phyloP scores from a whole-genome alignment of 2,888 invertebrate species.

The Abscondita cerata region DNA sequence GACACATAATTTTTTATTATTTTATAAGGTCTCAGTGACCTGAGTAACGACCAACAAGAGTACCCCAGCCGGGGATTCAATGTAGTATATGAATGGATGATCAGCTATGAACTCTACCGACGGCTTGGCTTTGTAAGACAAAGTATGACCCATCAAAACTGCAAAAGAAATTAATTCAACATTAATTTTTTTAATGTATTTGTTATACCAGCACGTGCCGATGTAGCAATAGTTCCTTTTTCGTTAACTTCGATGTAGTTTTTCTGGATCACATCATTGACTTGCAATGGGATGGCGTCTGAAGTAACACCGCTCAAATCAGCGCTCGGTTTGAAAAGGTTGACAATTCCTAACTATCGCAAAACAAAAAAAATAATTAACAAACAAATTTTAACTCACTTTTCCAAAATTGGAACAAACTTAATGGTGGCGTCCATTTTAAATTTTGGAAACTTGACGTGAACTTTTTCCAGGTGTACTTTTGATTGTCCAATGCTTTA shows the following conservation, averaged over 20 bases:
- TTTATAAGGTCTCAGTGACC: too few species aligned
- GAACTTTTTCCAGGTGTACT: not conserved
- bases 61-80: too few species aligned
- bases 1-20: too few species aligned
- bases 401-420: not conserved
- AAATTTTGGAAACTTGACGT: conserved; percentile 1
- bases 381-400: not conserved
- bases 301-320: not conserved
- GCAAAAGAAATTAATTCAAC: too few species aligned
- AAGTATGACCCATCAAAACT: too few species aligned
- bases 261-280: conserved; percentile 2
- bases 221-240: not conserved
- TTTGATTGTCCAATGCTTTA: not conserved
- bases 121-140: too few species aligned
- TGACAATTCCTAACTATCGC: not conserved
- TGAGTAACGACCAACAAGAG: too few species aligned
- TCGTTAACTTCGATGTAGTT: conserved; percentile 6
- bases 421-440: not conserved
- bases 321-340: not conserved
- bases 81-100: too few species aligned
- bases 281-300: not conserved
- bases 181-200: too few species aligned
- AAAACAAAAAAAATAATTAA: not conserved
- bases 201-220: not conserved
- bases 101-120: too few species aligned